Percentiles rank a stretch among this genome's conserved stretches.
phyloP scores from a whole-genome alignment of 2,113 vertebrate genomes.

The Rhinolophus sinicus region DNA sequence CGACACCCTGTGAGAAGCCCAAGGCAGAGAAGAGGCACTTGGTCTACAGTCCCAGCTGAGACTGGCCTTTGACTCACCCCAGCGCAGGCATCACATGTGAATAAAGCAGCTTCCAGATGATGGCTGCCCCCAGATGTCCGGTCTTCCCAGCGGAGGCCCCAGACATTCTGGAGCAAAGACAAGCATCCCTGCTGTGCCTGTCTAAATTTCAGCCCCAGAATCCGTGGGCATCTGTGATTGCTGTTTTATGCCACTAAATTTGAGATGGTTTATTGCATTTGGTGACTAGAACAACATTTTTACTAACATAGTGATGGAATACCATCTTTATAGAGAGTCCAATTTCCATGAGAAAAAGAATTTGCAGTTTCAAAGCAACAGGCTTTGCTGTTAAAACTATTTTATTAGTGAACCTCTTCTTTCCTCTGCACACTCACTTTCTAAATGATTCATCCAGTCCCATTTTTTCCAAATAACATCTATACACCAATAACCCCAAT shows the following conservation, averaged over 20 bases:
- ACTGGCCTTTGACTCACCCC: background rate
- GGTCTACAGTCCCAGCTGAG: background rate
- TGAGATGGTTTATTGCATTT: background rate
- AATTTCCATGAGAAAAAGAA: background rate
- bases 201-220: background rate
- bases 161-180: background rate
- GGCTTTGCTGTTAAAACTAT: background rate
- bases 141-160: background rate
- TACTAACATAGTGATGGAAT: background rate
- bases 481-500: background rate
- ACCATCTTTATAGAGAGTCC: background rate
- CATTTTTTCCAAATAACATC: background rate
- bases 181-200: background rate
- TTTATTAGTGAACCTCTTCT: background rate
- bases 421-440: background rate
- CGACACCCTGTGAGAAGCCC: background rate
- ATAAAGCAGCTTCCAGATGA: background rate
- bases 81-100: background rate
- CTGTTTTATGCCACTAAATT: background rate
- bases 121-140: background rate
- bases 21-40: background rate
- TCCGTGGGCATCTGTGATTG: background rate
- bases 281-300: background rate
- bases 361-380: background rate
- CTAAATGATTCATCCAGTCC: slow-evolving; percentile 2